Base-by-base conservation (phyloP, 2,888 invertebrate species). In the Standfussiana lucernea region DNA sequence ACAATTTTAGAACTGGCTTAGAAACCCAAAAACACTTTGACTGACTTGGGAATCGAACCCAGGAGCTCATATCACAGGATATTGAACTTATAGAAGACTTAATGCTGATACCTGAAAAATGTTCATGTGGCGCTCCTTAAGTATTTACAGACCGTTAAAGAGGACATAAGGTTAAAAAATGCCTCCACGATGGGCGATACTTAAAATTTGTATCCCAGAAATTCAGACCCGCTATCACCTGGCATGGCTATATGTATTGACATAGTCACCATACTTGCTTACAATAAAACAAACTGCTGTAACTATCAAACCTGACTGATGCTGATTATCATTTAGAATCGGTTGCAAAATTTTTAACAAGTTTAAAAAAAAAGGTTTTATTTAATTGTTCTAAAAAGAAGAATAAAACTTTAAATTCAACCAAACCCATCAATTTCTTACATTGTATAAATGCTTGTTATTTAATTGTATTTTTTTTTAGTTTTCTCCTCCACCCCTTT, bases 91-190 rank as follows among this genome's bases (percentile, higher is more conserved):
- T 1, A 37, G 32, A n/a, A 62, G 5, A 75, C n/a, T 35, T 45
- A 35, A 40, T 53, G 61, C 40, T 68, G 61, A 61, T 32, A 24
- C 50, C 18, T 18, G 4, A 53, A 75, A 59, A 2, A 8, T 78
- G 28, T 59, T 59, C 50, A 47, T 59, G 15, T 45, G 18, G 5
- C 24, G 11, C 24, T 62, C 21, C 7, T 53, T 65, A 53, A 35
- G 3, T 45, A 45, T 77, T 75, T 37, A 78, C 78, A 18, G 66
- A 66, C 4, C 66, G 18, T 78, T 24, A 75, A 42, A 24, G 35
- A 24, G 24, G 28, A 6, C 10, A 15, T 62, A 21, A 62, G 13
- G 24, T 15, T 40, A 10, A 61, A 61, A 61, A 56, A 42, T 10
- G 2, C 56, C 15, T 76, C 5, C 8, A 47, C 18, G 32, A 13